Percentiles rank a stretch among this genome's conserved stretches.
phyloP scores from a whole-genome alignment of 35 echinoderm and acorn worm species.

The Lytechinus pictus region DNA sequence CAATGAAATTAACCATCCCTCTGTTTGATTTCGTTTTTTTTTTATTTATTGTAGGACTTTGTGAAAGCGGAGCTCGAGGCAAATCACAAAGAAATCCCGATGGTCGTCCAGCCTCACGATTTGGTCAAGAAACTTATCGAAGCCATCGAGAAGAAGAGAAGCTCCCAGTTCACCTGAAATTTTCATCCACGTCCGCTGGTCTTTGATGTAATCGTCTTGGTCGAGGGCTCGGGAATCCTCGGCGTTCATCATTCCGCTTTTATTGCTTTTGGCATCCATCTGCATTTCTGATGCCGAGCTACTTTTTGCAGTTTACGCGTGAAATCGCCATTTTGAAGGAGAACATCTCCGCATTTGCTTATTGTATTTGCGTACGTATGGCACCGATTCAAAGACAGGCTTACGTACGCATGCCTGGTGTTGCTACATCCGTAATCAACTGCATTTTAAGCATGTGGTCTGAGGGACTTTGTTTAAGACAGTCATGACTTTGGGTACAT shows the following conservation, averaged over 20 bases:
- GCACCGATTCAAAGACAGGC: too few relatives aligned
- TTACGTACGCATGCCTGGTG: too few relatives aligned
- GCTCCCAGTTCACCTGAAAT: constrained; percentile 14
- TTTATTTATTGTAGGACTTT: neutral
- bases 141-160: neutral
- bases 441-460: too few relatives aligned
- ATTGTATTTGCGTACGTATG: too few relatives aligned
- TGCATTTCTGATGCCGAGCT: neutral
- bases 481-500: too few relatives aligned
- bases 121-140: constrained; percentile 1
- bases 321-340: neutral
- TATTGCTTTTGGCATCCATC: neutral
- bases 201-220: neutral
- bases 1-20: too few relatives aligned
- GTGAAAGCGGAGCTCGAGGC: neutral
- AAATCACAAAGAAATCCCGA: neutral
- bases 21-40: too few relatives aligned
- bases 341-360: neutral
- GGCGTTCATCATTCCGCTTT: too few relatives aligned
- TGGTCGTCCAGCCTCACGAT: neutral
- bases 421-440: too few relatives aligned
- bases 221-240: neutral
- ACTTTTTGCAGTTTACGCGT: neutral
- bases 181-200: neutral
- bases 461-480: too few relatives aligned